Evolutionary conservation across 2,113 vertebrate species (phyloP), one percentile per base, ranked within the genome.

Genomic region (Megalops atlanticus): DNA sequence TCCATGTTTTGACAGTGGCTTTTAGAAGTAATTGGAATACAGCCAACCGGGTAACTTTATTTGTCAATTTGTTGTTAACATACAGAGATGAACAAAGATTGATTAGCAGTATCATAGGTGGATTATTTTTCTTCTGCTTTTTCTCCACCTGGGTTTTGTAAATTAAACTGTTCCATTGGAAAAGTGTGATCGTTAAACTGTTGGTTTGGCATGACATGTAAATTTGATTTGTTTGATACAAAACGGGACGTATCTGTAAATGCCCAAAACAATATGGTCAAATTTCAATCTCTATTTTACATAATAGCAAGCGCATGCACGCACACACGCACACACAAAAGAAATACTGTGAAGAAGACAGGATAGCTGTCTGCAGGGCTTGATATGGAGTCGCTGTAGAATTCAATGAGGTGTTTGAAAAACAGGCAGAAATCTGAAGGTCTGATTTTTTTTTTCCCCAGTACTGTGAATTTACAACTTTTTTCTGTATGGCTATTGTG

Each of bases 11-110:
- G 70, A 16, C 70, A 39, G 70, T 7, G 21, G 33, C 70, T 38
- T 72, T 72, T 21, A 35, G 10, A 72, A 38, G 7, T 43, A 75
- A 79, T 71, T 71, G 16, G 72, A 35, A 79, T 71, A 79, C 78
- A 16, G 18, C 68, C 68, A 47, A 39, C 58, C 54, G 15, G 2
- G 40, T 40, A 75, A 36, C 73, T 31, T n/a, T 27, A 43, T 31
- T 69, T 69, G 33, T 43, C 12, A 0, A 5, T 38, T 72, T 72
- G 16, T 3, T 11, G 1, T 15, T 27, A 31, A 5, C 2, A 8
- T 6, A n/a, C 58, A 64, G 58, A 64, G 31, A 64, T n/a, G 24
- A 2, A 64, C 24, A 64, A 31, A 11, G 58, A 21, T 64, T 24
- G n/a, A 64, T 31, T 27, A 24, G n/a, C 31, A 27, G 58, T 18